Evolutionary conservation across 1,140 invertebrate genomes (phyloP).

Genomic region (Drosophila dunni): DNA sequence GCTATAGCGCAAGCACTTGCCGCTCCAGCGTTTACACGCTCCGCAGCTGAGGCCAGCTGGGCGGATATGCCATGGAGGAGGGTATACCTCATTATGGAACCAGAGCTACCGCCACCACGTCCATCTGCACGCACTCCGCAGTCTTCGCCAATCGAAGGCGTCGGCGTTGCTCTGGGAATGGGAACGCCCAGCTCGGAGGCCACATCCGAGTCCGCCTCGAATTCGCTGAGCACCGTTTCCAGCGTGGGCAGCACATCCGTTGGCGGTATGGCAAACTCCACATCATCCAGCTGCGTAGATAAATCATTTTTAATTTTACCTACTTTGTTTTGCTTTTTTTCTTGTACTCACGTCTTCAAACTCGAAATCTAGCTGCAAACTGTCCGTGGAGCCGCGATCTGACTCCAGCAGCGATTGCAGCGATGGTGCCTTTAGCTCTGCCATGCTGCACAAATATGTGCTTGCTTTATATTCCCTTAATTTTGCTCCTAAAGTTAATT

Average conservation of each 20-base stretch:
- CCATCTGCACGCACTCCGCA: slow-evolving; percentile 60
- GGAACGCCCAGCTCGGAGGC: slow-evolving; percentile 85
- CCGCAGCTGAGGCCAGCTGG: slow-evolving; percentile 92
- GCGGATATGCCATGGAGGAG: slow-evolving; percentile 93
- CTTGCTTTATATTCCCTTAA: not conserved
- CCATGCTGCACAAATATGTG: slow-evolving; percentile 77
- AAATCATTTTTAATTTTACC: not conserved
- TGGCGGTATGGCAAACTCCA: slow-evolving; percentile 92
- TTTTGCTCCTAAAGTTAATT: slow-evolving; percentile 12
- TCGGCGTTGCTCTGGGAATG: slow-evolving; percentile 85
- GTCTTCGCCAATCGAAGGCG: slow-evolving; percentile 82
- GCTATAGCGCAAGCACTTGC: slow-evolving; percentile 92
- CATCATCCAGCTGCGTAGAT: slow-evolving; percentile 89
- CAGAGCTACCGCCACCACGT: slow-evolving; percentile 84
- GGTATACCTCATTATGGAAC: slow-evolving; percentile 92
- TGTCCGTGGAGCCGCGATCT: slow-evolving; percentile 88
- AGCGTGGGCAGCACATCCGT: slow-evolving; percentile 91
- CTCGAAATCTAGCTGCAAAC: slow-evolving; percentile 89
- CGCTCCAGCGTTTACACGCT: slow-evolving; percentile 94
- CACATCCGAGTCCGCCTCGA: slow-evolving; percentile 87
- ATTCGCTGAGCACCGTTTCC: slow-evolving; percentile 93
- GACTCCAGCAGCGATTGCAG: slow-evolving; percentile 87
- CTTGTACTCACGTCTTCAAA: slow-evolving; percentile 87
- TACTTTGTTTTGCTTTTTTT: slow-evolving; percentile 13
- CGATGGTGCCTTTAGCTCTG: slow-evolving; percentile 86